Conservation (phyloP, 2,113 vertebrate genomes). For the Barnardius zonarius region DNA sequence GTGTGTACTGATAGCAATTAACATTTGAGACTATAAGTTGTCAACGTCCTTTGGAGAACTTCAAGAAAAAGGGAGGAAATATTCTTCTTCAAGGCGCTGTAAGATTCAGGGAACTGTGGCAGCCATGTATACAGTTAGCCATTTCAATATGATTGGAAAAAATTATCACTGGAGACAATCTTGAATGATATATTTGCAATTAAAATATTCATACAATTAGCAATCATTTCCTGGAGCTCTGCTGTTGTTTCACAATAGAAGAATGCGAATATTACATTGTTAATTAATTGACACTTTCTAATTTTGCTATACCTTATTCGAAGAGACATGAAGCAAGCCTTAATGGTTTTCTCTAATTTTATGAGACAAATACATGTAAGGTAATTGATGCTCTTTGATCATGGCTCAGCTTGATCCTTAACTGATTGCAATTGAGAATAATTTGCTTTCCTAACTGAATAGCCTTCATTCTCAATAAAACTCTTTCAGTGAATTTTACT, state of each 20-base stretch:
- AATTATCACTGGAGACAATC: background rate
- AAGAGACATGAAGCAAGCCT: background rate
- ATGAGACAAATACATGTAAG: background rate
- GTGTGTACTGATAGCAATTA: background rate
- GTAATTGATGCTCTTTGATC: background rate
- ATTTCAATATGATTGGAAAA: background rate
- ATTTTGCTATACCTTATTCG: background rate
- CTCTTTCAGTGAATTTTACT: background rate
- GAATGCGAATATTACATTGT: background rate
- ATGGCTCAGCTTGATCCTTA: conserved; percentile 8
- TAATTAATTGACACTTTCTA: background rate
- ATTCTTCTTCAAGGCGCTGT: background rate
- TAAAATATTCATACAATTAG: background rate
- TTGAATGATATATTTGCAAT: background rate
- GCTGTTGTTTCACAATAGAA: background rate
- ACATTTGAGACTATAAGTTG: background rate
- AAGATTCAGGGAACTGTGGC: background rate
- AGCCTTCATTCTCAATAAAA: background rate
- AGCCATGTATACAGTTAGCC: background rate
- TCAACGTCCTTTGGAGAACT: background rate
- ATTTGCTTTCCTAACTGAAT: conserved; percentile 34
- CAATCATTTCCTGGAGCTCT: background rate
- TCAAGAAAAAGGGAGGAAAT: background rate
- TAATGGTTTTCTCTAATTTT: background rate
- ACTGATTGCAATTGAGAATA: background rate